Conservation (phyloP, 2,797 vertebrate genomes). For the Psittacula echo region DNA sequence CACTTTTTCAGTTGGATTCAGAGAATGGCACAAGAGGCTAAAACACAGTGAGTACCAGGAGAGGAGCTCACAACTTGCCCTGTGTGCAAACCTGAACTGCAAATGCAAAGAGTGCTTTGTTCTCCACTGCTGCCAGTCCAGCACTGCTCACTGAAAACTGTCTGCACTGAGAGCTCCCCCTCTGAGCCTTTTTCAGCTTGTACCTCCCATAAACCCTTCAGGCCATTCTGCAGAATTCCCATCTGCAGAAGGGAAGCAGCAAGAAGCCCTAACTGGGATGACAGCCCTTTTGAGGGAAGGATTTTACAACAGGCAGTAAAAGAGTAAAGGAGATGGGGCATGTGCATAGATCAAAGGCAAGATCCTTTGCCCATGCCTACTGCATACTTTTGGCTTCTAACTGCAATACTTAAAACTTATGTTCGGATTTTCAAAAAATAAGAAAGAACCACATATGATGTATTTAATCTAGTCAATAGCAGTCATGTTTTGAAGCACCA, state of each 20-base stretch:
- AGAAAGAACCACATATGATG: not conserved
- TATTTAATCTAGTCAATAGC: not conserved
- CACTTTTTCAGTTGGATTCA: not conserved
- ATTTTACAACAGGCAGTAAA: slow-evolving; percentile 9
- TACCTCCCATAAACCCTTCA: not conserved
- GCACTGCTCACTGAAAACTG: not conserved
- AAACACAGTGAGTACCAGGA: not conserved
- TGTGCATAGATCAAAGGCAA: not conserved
- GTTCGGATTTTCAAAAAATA: not conserved
- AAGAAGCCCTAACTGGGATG: not conserved
- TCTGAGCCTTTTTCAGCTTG: not conserved
- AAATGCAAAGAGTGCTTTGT: not conserved
- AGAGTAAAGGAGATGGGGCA: not conserved
- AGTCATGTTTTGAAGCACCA: not conserved
- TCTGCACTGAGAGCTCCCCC: not conserved
- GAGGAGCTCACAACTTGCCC: fast-evolving
- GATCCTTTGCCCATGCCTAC: not conserved
- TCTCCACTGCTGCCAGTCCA: not conserved
- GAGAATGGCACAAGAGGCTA: not conserved
- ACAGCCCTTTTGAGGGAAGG: not conserved
- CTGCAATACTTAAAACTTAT: not conserved
- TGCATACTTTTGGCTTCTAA: not conserved
- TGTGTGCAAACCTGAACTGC: not conserved
- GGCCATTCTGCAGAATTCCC: too few species aligned
- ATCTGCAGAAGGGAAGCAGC: not conserved